Conservation (phyloP, 2,888 invertebrate genomes). For the Plemyria rubiginata region DNA sequence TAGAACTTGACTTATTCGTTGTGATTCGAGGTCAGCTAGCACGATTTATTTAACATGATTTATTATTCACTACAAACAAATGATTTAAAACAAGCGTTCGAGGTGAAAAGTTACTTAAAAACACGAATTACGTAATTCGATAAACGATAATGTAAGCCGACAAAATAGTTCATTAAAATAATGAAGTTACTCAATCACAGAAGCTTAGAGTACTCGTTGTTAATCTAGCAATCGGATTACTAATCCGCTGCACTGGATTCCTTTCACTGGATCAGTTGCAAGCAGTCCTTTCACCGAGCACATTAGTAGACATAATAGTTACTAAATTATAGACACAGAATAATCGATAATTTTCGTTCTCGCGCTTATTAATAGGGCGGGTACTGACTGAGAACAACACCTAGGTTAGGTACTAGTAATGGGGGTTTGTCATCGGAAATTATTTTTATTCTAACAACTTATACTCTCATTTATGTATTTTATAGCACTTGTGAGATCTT, state of each 20-base stretch:
- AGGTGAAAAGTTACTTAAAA: no score
- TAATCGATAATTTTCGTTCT: constrained; percentile 10
- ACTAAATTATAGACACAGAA: constrained; percentile 19
- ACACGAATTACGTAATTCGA: neutral
- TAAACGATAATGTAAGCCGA: neutral
- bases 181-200: constrained; percentile 18
- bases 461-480: no score
- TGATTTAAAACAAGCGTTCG: no score
- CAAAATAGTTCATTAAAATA: constrained; percentile 14
- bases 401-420: no score
- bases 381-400: neutral
- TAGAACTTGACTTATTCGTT: no score
- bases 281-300: constrained; percentile 27
- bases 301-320: constrained; percentile 24
- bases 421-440: no score
- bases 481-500: no score
- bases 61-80: no score
- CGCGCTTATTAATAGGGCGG: neutral
- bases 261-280: constrained; percentile 22
- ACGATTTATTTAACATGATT: no score
- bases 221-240: constrained; percentile 19
- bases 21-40: no score
- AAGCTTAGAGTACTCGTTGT: constrained; percentile 17
- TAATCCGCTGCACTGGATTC: constrained; percentile 14
- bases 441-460: no score